Evolutionary conservation across 2,888 invertebrate genomes (phyloP), one percentile per base, ranked within the genome.

Genomic region (Elysia crispata): DNA sequence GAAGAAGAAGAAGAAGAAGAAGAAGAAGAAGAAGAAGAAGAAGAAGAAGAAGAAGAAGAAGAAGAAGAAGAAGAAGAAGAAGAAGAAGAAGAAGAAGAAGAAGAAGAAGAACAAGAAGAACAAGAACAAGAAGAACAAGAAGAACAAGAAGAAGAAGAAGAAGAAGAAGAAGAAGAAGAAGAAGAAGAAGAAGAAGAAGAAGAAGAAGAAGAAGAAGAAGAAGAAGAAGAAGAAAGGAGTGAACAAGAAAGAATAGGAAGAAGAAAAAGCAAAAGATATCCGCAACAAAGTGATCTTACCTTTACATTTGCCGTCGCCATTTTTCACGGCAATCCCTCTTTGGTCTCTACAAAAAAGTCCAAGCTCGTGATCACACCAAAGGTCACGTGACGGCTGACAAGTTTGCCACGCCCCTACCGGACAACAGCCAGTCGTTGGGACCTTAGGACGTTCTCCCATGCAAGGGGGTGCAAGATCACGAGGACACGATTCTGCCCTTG

Each of bases 391-490:
- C 41, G 78, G 78, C 30, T 50, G 73, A 64, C 78, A 78, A 0
- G n/a, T 20, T 8, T 72, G 72, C 15, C 78, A 62, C n/a, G 78
- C 72, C 33, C 73, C 73, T 60, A 64, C 78, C 18, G 78, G 78
- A 18, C 78, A 78, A 70, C 78, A 78, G 13, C 78, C 73, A 73
- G n/a, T 78, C 25, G 72, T 18, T 11, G 41, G 11, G 28, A 78
- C 72, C n/a, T 11, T 13, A 33, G 78, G 73, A 30, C 73, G 78
- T 5, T 78, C 60, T 28, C 72, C 78, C 54, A 23, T 60, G 31
- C 78, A 78, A 23, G 31, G 72, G 41, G 49, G 41, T 41, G 41
- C 3, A 41, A 41, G 41, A 11, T 41, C 41, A 41, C 41, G 3
- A 11, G 41, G 41, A 41, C 41, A 41, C 41, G 41, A 41, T 41